Evolutionary conservation across 2,888 invertebrate species (phyloP).

Genomic region (Troglohyphantes excavatus): DNA sequence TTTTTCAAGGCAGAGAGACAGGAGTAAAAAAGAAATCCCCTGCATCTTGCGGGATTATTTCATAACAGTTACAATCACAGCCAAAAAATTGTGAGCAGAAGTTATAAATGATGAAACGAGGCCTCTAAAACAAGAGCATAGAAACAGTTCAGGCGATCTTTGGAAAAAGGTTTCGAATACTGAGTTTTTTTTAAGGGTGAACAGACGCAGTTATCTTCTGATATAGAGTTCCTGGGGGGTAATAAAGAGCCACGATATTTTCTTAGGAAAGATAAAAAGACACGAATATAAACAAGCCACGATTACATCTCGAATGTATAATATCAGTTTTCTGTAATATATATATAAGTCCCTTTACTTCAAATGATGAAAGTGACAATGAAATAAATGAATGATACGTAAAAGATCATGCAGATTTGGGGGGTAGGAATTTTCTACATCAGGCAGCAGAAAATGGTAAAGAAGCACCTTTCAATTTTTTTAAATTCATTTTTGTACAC

Average conservation of each 20-base stretch:
- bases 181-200: constrained; percentile 45
- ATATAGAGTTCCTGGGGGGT: constrained; percentile 13
- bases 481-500: constrained; percentile 66
- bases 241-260: constrained; percentile 35
- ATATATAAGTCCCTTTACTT: constrained; percentile 39
- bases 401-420: constrained; percentile 73
- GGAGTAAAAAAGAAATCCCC: constrained; percentile 42
- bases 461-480: constrained; percentile 76
- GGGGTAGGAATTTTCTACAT: constrained; percentile 68
- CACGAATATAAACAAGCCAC: constrained; percentile 68
- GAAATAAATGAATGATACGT: constrained; percentile 70
- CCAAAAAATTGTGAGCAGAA: constrained; percentile 76
- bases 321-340: constrained; percentile 14
- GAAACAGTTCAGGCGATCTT: constrained; percentile 55
- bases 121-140: constrained; percentile 39
- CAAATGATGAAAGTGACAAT: constrained; percentile 72
- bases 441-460: constrained; percentile 76
- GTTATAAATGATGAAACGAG: constrained; percentile 44
- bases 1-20: constrained; percentile 18
- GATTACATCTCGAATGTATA: constrained; percentile 30
- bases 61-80: constrained; percentile 69
- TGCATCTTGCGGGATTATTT: constrained; percentile 32
- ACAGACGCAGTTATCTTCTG: constrained; percentile 19
- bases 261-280: constrained; percentile 69
- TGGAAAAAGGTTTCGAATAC: constrained; percentile 67